A percentile compares a stretch with the other conserved stretches of the same genome.
phyloP scores from a whole-genome alignment of 2,797 vertebrate genomes.

The Phrynocephalus guinanensis region DNA sequence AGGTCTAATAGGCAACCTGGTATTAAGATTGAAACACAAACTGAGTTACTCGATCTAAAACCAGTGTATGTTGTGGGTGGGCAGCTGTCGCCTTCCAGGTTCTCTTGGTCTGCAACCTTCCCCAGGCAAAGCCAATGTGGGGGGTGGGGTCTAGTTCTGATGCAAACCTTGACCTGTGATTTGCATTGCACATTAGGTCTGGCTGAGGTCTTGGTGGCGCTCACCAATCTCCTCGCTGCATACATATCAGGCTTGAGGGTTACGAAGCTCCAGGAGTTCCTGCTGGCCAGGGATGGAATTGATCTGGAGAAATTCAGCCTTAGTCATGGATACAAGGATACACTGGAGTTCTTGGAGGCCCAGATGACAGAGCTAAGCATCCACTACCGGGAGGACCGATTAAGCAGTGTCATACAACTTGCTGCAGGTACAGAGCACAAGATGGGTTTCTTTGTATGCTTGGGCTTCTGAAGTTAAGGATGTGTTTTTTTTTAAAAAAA shows the following conservation, averaged over 20 bases:
- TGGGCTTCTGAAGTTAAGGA: background rate
- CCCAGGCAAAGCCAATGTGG: no score
- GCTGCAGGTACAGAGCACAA: background rate
- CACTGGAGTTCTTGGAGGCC: background rate
- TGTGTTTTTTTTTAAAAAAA: no score
- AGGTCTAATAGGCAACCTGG: no score
- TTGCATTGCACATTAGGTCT: background rate
- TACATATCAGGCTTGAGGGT: background rate
- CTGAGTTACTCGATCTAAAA: no score
- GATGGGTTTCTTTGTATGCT: no score
- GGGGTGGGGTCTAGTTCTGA: no score
- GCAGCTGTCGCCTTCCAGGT: no score
- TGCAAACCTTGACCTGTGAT: background rate
- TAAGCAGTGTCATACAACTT: background rate
- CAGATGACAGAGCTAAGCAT: background rate
- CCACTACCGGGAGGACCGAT: background rate
- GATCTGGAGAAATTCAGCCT: conserved; percentile 1
- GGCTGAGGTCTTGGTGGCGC: background rate
- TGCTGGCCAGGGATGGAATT: background rate
- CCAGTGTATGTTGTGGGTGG: no score
- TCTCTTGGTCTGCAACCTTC: no score
- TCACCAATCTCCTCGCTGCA: background rate
- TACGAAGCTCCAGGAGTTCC: background rate
- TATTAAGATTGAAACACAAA: background rate
- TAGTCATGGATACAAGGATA: background rate